phyloP scores from a whole-genome alignment of 2,113 vertebrate species.

The Pitta sordida region DNA sequence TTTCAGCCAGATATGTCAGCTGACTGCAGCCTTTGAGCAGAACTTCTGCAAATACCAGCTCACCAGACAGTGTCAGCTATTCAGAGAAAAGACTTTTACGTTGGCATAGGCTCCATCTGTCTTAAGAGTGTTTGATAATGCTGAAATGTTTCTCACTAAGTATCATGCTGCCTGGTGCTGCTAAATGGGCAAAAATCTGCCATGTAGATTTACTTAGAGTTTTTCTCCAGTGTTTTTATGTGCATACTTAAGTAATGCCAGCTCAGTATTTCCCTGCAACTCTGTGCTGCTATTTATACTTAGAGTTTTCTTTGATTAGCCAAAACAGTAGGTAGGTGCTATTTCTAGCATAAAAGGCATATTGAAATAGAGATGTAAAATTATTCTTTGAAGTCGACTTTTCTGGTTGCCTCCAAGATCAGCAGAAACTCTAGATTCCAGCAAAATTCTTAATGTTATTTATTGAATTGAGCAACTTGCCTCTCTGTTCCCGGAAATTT shows the following conservation, averaged over 20 bases:
- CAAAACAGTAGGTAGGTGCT: constrained; percentile 23
- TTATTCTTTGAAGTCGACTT: constrained; percentile 13
- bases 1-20: neutral
- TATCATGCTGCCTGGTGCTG: neutral
- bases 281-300: constrained; percentile 11
- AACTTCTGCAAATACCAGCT: neutral
- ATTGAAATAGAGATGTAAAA: neutral
- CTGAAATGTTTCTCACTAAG: neutral
- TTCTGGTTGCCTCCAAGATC: neutral
- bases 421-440: neutral
- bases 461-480: neutral
- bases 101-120: neutral
- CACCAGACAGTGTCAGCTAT: neutral
- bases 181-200: neutral
- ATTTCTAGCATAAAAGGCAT: neutral
- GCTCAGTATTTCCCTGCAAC: neutral
- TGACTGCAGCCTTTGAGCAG: neutral
- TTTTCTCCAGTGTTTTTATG: neutral
- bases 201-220: neutral
- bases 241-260: neutral
- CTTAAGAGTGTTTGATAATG: neutral
- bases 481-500: neutral
- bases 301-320: constrained; percentile 7
- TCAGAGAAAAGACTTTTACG: neutral
- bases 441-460: neutral